Evolutionary conservation across 2,797 vertebrate species (phyloP), one percentile per base, ranked within the genome.

Genomic region (Notolepis coatsorum): DNA sequence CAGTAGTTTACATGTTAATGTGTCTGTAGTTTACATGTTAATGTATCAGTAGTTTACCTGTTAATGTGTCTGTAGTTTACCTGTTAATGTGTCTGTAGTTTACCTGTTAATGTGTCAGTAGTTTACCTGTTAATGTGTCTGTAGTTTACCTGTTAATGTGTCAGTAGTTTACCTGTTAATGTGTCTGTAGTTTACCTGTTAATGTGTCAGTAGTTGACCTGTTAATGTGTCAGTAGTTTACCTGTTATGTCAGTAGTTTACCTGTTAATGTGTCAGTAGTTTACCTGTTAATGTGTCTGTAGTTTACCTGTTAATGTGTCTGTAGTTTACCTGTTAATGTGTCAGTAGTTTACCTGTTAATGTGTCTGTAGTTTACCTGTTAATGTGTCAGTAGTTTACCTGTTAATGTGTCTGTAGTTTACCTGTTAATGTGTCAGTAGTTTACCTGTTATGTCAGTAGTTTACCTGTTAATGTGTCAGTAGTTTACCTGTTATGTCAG

Each of bases 201-300:
- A n/a, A n/a, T n/a, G n/a, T n/a, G n/a, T n/a, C n/a, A n/a, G n/a
- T n/a, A n/a, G n/a, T n/a, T n/a, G n/a, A n/a, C n/a, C n/a, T n/a
- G n/a, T n/a, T n/a, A n/a, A 37, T 2, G 12, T 2, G 35, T 37
- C 4, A 5, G 35, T 37, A 37, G 35, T 37, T 51, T 53, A 90
- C 89, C 74, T 79, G 83, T 20, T 65, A 65, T 15, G 75, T 77
- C 8, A 80, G 83, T 33, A 84, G 71, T 67, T 2, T 41, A n/a
- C n/a, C n/a, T n/a, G n/a, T n/a, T n/a, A n/a, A n/a, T 41, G 17
- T 15, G 12, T 7, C 23, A 23, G 7, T 43, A 43, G 18, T 21
- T 43, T 45, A 45, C 3, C 23, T 10, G 42, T 45, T 23, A 45
- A 15, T 7, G 18, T 8, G 27, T 49, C 3, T 49, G 27, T 18